Conservation (phyloP, 2,113 vertebrate genomes). For the Siniperca knerii region DNA sequence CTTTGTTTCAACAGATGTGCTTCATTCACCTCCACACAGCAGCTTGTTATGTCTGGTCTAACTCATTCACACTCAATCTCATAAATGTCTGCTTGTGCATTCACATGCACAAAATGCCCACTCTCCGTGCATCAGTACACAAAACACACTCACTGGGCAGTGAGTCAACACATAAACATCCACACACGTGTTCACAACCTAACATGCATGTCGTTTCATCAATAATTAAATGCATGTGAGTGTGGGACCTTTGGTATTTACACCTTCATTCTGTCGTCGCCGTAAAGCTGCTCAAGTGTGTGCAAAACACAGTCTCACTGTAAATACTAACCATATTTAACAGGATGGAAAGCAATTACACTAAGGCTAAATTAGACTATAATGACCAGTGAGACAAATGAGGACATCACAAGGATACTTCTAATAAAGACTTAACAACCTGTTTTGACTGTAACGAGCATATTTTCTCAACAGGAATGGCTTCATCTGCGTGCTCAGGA, state of each 20-base stretch:
- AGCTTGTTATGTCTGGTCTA: slow-evolving; percentile 10
- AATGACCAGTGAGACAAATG: slow-evolving; percentile 58
- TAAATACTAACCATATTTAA: slow-evolving; percentile 71
- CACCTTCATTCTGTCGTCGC: background rate
- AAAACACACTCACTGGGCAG: background rate
- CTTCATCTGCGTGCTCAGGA: slow-evolving; percentile 4
- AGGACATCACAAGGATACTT: slow-evolving; percentile 66
- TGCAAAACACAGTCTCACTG: slow-evolving; percentile 35
- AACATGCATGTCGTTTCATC: background rate
- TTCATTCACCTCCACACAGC: slow-evolving; percentile 12
- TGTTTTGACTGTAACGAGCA: slow-evolving; percentile 56
- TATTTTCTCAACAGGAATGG: slow-evolving; percentile 54
- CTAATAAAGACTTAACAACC: slow-evolving; percentile 67
- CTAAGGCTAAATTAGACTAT: slow-evolving; percentile 38
- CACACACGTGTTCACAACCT: background rate
- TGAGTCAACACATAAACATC: slow-evolving; percentile 2
- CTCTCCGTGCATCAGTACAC: slow-evolving; percentile 16
- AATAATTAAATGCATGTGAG: slow-evolving; percentile 32
- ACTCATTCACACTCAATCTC: slow-evolving; percentile 32
- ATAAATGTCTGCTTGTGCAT: slow-evolving; percentile 37
- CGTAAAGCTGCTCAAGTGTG: slow-evolving; percentile 46
- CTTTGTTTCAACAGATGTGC: slow-evolving; percentile 51
- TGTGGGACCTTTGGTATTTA: slow-evolving; percentile 40
- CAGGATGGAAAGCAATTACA: slow-evolving; percentile 62
- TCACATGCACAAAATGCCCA: background rate